Evolutionary conservation across 2,797 vertebrate genomes (phyloP), one percentile per base, ranked within the genome.

Genomic region (Aeoliscus strigatus): DNA sequence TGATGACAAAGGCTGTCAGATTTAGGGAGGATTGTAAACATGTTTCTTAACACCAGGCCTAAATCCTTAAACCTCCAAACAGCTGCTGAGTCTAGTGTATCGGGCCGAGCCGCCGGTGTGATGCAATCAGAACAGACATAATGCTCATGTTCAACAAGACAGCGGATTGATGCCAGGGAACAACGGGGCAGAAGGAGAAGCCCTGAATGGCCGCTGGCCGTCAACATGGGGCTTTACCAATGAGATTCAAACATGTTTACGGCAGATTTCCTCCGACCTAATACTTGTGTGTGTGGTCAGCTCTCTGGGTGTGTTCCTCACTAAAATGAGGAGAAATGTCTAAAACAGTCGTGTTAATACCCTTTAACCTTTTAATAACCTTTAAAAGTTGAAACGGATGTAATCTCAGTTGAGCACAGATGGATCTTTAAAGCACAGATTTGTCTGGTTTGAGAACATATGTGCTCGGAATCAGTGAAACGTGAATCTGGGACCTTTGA

Each of bases 41-140:
- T 78, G 78, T 75, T 79, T 83, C 73, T 78, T 65, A 73, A 79
- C 69, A 72, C 70, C 40, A 59, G 68, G 46, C 64, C 72, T 75
- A 81, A 82, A 81, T 77, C 78, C 78, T 72, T 76, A 75, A 77
- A 80, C 60, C 71, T 13, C 27, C 65, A 72, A 80, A 73, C 80
- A 83, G 77, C 72, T 82, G 80, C 70, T 58, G 58, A 75, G 71
- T 40, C 42, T 42, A 44, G 54, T 2, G 31, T 58, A 65, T 55
- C 50, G 10, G 64, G 27, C 53, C 4, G 17, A 67, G 68, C 66
- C 56, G 55, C 69, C 47, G 39, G 38, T 32, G 66, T 70, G 66
- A 81, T 72, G 71, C 63, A 79, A 80, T 76, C 75, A 73, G 56
- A 60, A 38, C 45, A 66, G 70, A 82, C 73, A 64, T 69, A 73